A percentile compares a stretch with the other conserved stretches of the same genome.
phyloP scores from a whole-genome alignment of 1,140 invertebrate genomes.

The Augochlora pura region DNA sequence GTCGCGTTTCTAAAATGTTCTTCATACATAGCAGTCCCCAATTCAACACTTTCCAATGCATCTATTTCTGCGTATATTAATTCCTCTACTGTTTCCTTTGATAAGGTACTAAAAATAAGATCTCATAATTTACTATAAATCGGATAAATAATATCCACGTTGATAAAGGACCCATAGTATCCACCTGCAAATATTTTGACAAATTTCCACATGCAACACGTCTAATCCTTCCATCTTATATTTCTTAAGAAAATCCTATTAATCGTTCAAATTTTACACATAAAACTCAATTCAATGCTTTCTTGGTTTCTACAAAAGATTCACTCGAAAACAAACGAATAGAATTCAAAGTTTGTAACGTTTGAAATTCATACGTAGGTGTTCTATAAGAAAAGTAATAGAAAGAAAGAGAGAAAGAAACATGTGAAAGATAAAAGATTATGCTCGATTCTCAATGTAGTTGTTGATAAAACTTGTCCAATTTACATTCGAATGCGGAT shows the following conservation, averaged over 20 bases:
- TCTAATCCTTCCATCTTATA: slow-evolving; percentile 49
- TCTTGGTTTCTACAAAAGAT: not conserved
- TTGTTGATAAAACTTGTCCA: too few species aligned
- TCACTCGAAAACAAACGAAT: not conserved
- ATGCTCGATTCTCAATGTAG: not conserved
- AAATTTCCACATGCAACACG: slow-evolving; percentile 73
- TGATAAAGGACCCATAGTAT: not conserved
- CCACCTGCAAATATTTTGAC: slow-evolving; percentile 71
- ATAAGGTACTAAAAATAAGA: slow-evolving; percentile 61
- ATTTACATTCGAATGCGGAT: too few species aligned
- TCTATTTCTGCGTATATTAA: slow-evolving; percentile 62
- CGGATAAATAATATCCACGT: not conserved
- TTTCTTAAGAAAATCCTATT: not conserved
- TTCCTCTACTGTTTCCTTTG: slow-evolving; percentile 51
- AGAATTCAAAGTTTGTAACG: slow-evolving; percentile 11
- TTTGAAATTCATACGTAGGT: slow-evolving; percentile 30
- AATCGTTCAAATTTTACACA: not conserved
- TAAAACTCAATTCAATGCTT: not conserved
- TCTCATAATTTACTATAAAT: slow-evolving; percentile 13
- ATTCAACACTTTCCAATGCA: slow-evolving; percentile 41
- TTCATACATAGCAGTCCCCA: slow-evolving; percentile 57
- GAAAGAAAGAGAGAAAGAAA: not conserved
- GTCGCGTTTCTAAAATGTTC: slow-evolving; percentile 49
- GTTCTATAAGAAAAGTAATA: not conserved
- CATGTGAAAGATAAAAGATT: not conserved